Conservation (phyloP, 35 echinoderm and acorn worm species). For the Ophiothrix spiculata region DNA sequence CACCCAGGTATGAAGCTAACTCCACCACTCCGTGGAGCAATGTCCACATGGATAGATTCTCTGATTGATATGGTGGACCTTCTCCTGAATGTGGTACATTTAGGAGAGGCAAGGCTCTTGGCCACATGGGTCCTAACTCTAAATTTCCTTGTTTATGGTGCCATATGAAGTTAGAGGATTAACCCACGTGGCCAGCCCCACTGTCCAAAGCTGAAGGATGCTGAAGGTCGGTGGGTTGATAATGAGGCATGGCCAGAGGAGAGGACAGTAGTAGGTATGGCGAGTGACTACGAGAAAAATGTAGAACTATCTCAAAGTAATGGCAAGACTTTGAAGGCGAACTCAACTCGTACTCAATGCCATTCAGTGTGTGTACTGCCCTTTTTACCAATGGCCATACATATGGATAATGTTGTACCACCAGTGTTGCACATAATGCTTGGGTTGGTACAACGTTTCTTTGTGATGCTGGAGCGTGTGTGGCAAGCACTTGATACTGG, state of each 20-base stretch:
- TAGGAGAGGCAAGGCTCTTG: too few species aligned
- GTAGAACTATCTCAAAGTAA: background rate
- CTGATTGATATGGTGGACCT: background rate
- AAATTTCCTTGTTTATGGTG: background rate
- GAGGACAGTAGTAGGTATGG: background rate
- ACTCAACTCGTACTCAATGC: background rate
- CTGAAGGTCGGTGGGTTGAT: background rate
- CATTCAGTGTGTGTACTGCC: background rate
- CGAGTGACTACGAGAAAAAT: background rate
- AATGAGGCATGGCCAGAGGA: background rate
- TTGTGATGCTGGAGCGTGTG: background rate
- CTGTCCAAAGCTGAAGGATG: background rate
- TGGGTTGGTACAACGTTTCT: background rate
- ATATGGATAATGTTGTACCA: background rate
- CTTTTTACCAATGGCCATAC: background rate
- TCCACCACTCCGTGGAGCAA: background rate
- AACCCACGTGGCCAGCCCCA: background rate
- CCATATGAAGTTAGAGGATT: background rate
- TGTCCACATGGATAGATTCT: slow-evolving; percentile 1
- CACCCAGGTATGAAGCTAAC: background rate
- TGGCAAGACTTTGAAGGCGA: background rate
- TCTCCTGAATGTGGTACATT: too few species aligned
- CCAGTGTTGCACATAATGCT: background rate
- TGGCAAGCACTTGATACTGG: background rate
- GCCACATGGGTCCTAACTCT: background rate